Evolutionary conservation across 2,797 vertebrate species (phyloP), one percentile per base, ranked within the genome.

Genomic region (Hapalemur alaotrensis): DNA sequence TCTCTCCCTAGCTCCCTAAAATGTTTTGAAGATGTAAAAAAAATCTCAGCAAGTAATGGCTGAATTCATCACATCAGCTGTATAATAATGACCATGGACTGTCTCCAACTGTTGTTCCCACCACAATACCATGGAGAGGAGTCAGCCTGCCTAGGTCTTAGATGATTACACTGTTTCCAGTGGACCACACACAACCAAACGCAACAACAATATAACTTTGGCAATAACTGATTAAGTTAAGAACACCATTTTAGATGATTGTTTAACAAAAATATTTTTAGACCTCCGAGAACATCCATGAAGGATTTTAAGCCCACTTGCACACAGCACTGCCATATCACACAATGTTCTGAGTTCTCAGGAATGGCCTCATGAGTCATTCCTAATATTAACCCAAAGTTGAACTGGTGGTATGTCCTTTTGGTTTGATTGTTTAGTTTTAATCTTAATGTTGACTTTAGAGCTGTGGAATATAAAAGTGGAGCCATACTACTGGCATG

Each of bases 331-430:
- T 43, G 35, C 69, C 17, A 6, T 84, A 28, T 73, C 70, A 17
- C 46, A 92, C 10, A 25, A 10, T 83, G 65, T 83, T 93, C 43
- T 89, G 50, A 82, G 48, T 93, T 50, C 88, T 83, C 38, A 94
- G 61, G 63, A 94, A 89, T 43, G 59, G 50, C 28, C 28, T 75
- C 32, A 23, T 69, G 80, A 89, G 54, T 94, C 75, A 90, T 78
- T 65, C 52, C 67, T 95, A 95, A 93, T 85, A 95, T 70, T 85
- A 95, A 92, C 30, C 78, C 41, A n/a, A 85, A 84, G 25, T 63
- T 72, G 93, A 93, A 65, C 18, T 50, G n/a, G 9, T 59, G 48
- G 25, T 70, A 79, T 54, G 32, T 59, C 79, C 17, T 38, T 89
- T 84, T n/a, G 30, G 18, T 95, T 70, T 78, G 73, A 91, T 85